A percentile compares a stretch with the other conserved stretches of the same genome.
Conservation (phyloP, 2,113 vertebrate species). For the Hylia prasina region DNA sequence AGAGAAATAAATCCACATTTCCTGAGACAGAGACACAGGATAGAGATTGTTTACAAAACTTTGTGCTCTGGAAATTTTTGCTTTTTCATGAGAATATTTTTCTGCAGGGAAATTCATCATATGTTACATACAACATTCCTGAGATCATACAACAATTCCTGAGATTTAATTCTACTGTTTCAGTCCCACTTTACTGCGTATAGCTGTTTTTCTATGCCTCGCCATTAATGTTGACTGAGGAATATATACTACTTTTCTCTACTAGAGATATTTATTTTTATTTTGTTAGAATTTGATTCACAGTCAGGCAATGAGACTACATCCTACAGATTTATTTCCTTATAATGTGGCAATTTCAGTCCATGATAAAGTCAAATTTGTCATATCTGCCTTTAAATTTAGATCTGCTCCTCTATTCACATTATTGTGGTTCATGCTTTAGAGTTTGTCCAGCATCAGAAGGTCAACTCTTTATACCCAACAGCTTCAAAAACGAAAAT, state of each 20-base stretch:
- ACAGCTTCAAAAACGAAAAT: neutral
- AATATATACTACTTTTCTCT: neutral
- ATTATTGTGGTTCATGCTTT: neutral
- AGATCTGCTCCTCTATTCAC: neutral
- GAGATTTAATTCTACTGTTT: neutral
- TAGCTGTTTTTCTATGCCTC: neutral
- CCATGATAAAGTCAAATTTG: neutral
- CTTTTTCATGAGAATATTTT: too few species aligned
- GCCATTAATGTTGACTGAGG: neutral
- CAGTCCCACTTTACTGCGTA: neutral
- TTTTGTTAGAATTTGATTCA: neutral
- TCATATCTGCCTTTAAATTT: neutral
- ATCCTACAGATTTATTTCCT: neutral
- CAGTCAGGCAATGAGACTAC: neutral
- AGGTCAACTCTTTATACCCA: neutral
- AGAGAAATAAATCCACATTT: too few species aligned
- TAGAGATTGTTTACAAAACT: too few species aligned
- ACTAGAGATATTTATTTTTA: neutral
- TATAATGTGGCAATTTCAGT: neutral
- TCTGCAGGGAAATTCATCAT: too few species aligned
- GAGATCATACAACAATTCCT: too few species aligned
- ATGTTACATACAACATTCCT: too few species aligned
- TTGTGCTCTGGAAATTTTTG: too few species aligned
- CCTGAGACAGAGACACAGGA: too few species aligned
- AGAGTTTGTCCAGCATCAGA: neutral